Percentiles rank a stretch among this genome's conserved stretches.
Conservation (phyloP, 2,113 vertebrate genomes). For the Sceloporus tristichus region DNA sequence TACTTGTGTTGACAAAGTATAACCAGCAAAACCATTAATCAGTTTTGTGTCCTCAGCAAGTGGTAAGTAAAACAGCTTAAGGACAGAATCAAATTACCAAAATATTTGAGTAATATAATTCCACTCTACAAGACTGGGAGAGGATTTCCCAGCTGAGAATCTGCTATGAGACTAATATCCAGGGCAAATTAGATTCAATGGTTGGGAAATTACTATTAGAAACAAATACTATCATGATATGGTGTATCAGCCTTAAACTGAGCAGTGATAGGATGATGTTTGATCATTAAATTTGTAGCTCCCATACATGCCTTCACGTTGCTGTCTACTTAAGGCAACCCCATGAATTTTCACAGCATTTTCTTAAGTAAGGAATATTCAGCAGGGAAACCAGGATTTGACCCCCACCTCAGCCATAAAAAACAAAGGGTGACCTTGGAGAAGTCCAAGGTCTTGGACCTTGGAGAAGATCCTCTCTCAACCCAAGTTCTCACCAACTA, state of each 20-base stretch:
- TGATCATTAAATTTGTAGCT: too few species aligned
- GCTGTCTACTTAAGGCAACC: too few species aligned
- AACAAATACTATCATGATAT: background rate
- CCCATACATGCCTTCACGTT: too few species aligned
- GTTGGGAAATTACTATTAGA: too few species aligned
- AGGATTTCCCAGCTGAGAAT: background rate
- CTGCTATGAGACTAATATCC: background rate
- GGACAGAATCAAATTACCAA: constrained; percentile 1
- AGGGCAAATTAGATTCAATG: background rate
- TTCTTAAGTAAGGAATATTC: too few species aligned
- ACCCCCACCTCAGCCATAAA: too few species aligned
- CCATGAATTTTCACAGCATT: background rate
- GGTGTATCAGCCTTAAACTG: background rate
- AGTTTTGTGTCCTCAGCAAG: background rate
- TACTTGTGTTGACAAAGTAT: constrained; percentile 6
- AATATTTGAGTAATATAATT: background rate
- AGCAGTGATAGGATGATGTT: too few species aligned
- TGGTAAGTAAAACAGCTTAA: background rate
- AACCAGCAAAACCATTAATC: background rate
- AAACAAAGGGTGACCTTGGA: too few species aligned
- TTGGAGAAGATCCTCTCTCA: too few species aligned
- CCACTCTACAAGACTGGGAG: background rate
- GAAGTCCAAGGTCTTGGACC: too few species aligned
- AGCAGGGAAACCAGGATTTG: too few species aligned
- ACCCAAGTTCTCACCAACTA: too few species aligned